Base-by-base conservation (phyloP, 2,888 invertebrate species). In the Stegana nigrithorax region DNA sequence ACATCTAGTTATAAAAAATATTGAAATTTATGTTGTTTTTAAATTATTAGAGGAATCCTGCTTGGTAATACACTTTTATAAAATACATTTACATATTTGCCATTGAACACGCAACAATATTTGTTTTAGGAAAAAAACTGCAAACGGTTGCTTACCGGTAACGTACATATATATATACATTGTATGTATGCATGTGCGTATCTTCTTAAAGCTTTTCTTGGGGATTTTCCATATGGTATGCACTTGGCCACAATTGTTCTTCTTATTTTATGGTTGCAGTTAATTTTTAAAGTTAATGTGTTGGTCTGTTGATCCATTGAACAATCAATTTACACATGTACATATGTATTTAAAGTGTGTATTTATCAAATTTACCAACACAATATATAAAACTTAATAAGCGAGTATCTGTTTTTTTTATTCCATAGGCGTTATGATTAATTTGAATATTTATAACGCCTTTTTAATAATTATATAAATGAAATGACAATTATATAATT, bases 1-100 rank as follows among this genome's bases (percentile, higher is more conserved):
- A 44, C 45, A 58, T 21, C 45, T 10, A 55, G 53, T 55, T 55
- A 55, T 55, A 55, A 55, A 55, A 55, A 55, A 55, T 55, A 55
- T 36, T 55, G 8, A 55, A 55, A 55, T 39, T 39, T 39, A 39
- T 50, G 12, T 14, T 25, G n/a, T n/a, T n/a, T n/a, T n/a, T n/a
- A n/a, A n/a, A n/a, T n/a, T n/a, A n/a, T n/a, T n/a, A n/a, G n/a
- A n/a, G n/a, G n/a, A n/a, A n/a, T n/a, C 12, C 25, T 50, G 26
- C 14, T 21, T 50, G 25, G 23, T 6, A 8, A 19, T 19, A 47
- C 10, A 21, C 47, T 14, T 47, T 21, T 10, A 23, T 23, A 25
- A n/a, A 47, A 50, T 27, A 57, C 23, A 25, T 36, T 32, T 55
- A 36, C 14, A 23, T 19, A 36, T 12, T 23, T 19, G 19, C 26